Evolutionary conservation across 2,888 invertebrate species (phyloP), one percentile per base, ranked within the genome.

Genomic region (Endotricha flammealis): DNA sequence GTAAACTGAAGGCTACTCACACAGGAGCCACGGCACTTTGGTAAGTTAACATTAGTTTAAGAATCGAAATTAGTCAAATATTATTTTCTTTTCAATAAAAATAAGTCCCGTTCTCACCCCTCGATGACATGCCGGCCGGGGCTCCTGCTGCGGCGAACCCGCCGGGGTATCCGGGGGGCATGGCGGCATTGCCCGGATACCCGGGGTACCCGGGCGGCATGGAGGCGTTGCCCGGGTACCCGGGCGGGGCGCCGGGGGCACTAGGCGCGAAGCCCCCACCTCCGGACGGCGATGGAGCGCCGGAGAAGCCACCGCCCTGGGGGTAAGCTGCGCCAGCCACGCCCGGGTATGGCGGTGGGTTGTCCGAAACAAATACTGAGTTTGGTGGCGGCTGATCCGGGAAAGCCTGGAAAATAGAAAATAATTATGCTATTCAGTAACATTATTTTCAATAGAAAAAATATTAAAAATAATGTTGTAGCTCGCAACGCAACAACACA

Each of bases 281-380:
- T 51, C 63, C 56, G 20, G 29, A 17, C 7, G 12, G 8, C 36
- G 49, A 48, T 40, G 53, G 61, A 30, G 42, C 62, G 41, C 69
- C 76, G 1, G 76, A 69, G 57, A 61, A 73, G 16, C 73, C 71
- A 0, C 51, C 44, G 5, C 66, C 73, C 0, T 69, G 51, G 3
- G 77, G 76, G 53, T 79, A 79, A 2, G 58, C 27, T 1, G 48
- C 57, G 25, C 81, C 82, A 20, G 46, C 53, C 43, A 98, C 92
- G 39, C 98, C 98, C 9, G 97, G 97, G 80, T 98, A 98, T 2
- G 98, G 98, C 29, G 97, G 97, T 13, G 98, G 97, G 70, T 91
- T 94, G 71, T 95, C 93, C 29, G 93, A 94, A 89, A 96, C 94
- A 73, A 91, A 98, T 13, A 98, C 97, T 12, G 92, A 91, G 73